Conservation (phyloP, 2,888 invertebrate genomes). For the Cryptus viduatorius region DNA sequence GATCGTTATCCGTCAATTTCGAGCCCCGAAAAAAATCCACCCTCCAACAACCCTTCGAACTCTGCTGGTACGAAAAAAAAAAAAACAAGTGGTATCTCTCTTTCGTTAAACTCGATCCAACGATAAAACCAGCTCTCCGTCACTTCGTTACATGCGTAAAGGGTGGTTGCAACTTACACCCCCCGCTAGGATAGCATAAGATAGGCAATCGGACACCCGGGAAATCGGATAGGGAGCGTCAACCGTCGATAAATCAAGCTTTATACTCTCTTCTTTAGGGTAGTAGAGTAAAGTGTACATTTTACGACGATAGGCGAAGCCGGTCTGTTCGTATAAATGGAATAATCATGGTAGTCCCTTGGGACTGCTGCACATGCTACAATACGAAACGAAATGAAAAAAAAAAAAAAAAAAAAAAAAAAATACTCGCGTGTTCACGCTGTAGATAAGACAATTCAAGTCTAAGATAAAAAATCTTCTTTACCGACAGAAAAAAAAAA, state of each 20-base stretch:
- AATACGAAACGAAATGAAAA: too few relatives aligned
- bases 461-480: too few relatives aligned
- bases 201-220: slow-evolving; percentile 26
- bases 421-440: too few relatives aligned
- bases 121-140: slow-evolving; percentile 49
- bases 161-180: slow-evolving; percentile 49
- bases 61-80: neutral
- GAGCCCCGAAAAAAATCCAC: neutral
- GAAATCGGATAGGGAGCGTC: slow-evolving; percentile 33
- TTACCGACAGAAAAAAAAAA: too few relatives aligned
- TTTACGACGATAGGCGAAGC: slow-evolving; percentile 42
- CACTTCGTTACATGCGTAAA: slow-evolving; percentile 41
- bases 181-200: slow-evolving; percentile 25
- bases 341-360: neutral
- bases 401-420: too few relatives aligned
- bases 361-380: slow-evolving; percentile 45
- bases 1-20: neutral
- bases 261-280: slow-evolving; percentile 22
- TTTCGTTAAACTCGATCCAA: slow-evolving; percentile 20
- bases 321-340: slow-evolving; percentile 17
- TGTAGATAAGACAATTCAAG: too few relatives aligned
- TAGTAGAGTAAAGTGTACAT: neutral
- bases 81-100: neutral
- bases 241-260: slow-evolving; percentile 61
- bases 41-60: slow-evolving; percentile 11